These are phyloP conservation scores for Acomys russatus DNA, from an alignment of 2,797 vertebrate species.

Conservation along the genomic window DNA sequence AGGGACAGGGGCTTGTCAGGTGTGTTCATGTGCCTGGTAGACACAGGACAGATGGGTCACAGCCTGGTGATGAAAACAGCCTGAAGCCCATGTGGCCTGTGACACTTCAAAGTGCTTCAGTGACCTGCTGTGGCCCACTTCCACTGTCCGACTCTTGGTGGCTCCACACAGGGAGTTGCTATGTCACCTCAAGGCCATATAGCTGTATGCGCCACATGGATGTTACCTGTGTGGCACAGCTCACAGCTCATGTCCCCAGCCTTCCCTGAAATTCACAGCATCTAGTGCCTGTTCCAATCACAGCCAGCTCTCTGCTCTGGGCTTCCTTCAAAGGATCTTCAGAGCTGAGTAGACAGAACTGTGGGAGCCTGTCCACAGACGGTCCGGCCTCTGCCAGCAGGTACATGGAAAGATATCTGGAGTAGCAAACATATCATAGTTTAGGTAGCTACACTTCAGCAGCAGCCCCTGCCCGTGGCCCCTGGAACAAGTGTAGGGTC, in stretches of 20 bases:
- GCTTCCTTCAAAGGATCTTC: too few species aligned
- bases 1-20: not conserved
- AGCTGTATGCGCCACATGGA: not conserved
- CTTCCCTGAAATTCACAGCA: not conserved
- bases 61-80: not conserved
- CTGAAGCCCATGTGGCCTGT: not conserved
- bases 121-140: not conserved
- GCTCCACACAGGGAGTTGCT: not conserved
- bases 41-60: not conserved
- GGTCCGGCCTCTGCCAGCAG: not conserved
- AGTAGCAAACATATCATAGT: not conserved
- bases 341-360: not conserved
- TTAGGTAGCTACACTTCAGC: not conserved
- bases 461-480: too few species aligned
- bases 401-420: not conserved
- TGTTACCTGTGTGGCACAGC: not conserved
- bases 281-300: not conserved
- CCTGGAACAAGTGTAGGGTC: not conserved
- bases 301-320: rapidly evolving
- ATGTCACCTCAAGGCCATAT: rapidly evolving
- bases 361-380: not conserved
- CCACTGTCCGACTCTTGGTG: not conserved
- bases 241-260: too few species aligned
- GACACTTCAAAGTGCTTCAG: not conserved
- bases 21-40: not conserved